Evolutionary conservation across 1,140 invertebrate species (phyloP).

Genomic region (Thaumetopoea pityocampa): DNA sequence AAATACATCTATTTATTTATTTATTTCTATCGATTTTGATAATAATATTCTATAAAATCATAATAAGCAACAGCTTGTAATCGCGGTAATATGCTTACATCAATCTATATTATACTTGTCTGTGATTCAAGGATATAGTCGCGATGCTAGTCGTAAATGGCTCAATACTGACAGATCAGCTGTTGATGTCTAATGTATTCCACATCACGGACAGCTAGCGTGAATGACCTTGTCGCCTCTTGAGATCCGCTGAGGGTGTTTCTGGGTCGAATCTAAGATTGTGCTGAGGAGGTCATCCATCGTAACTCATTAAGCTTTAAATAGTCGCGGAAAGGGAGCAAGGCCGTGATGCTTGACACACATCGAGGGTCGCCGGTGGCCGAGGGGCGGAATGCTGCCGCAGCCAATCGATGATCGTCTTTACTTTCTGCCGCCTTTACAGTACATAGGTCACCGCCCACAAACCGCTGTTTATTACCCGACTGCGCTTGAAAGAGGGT

Average conservation of each 20-base stretch:
- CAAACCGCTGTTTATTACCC: constrained; percentile 22
- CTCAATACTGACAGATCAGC: background rate
- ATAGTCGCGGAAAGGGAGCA: constrained; percentile 67
- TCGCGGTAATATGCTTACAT: too few species aligned
- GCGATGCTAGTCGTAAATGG: too few species aligned
- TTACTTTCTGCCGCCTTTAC: constrained; percentile 31
- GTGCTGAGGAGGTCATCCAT: constrained; percentile 17
- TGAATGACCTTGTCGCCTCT: constrained; percentile 23
- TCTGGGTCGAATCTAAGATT: constrained; percentile 29
- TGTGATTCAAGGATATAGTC: too few species aligned
- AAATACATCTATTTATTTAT: too few species aligned
- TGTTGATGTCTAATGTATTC: constrained; percentile 3
- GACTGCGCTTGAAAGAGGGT: too few species aligned
- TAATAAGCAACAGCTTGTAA: too few species aligned
- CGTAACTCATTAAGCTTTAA: constrained; percentile 71
- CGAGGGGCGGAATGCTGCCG: constrained; percentile 48
- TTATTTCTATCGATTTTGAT: too few species aligned
- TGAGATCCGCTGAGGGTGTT: constrained; percentile 22
- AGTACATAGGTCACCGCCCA: constrained; percentile 30
- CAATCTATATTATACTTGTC: too few species aligned
- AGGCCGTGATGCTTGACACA: constrained; percentile 69
- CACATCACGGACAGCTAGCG: background rate
- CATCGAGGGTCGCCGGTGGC: constrained; percentile 46
- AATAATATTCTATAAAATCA: too few species aligned
- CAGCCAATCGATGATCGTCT: constrained; percentile 58